A percentile compares a stretch with the other conserved stretches of the same genome.
Evolutionary conservation across 2,113 vertebrate genomes (phyloP).

Genomic region (Acanthochromis polyacanthus): DNA sequence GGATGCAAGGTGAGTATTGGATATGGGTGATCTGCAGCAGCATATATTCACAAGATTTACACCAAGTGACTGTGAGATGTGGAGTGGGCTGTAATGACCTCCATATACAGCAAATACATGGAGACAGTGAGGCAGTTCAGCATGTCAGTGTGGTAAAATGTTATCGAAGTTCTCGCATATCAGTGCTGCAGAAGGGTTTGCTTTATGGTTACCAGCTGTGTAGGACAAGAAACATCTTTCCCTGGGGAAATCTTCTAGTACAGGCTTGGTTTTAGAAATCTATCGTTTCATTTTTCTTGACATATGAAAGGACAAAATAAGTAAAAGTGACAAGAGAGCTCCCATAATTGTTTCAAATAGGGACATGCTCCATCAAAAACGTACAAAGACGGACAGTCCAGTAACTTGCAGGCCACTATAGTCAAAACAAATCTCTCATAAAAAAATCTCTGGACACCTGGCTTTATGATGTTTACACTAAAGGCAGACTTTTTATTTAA

Average conservation of each 20-base stretch:
- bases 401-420: not conserved
- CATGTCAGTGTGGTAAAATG: slow-evolving; percentile 25
- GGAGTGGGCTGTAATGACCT: slow-evolving; percentile 18
- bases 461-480: slow-evolving; percentile 5
- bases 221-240: not conserved
- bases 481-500: not conserved
- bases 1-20: slow-evolving; percentile 6
- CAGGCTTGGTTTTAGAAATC: not conserved
- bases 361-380: slow-evolving; percentile 24
- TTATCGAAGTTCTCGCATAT: not conserved
- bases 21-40: slow-evolving; percentile 7
- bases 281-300: slow-evolving; percentile 31
- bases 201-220: slow-evolving; percentile 2
- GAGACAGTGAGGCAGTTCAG: slow-evolving; percentile 6
- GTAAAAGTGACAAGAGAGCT: slow-evolving; percentile 12
- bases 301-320: slow-evolving; percentile 16
- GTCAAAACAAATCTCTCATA: slow-evolving; percentile 20
- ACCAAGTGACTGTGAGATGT: slow-evolving; percentile 18
- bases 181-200: not conserved
- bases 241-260: slow-evolving; percentile 6
- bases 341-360: slow-evolving; percentile 16
- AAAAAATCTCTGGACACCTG: not conserved
- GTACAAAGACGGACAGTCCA: slow-evolving; percentile 1
- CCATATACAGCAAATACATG: slow-evolving; percentile 19
- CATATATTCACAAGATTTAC: slow-evolving; percentile 39